phyloP scores from a whole-genome alignment of 2,888 invertebrate genomes.

The Cheilosia pagana region DNA sequence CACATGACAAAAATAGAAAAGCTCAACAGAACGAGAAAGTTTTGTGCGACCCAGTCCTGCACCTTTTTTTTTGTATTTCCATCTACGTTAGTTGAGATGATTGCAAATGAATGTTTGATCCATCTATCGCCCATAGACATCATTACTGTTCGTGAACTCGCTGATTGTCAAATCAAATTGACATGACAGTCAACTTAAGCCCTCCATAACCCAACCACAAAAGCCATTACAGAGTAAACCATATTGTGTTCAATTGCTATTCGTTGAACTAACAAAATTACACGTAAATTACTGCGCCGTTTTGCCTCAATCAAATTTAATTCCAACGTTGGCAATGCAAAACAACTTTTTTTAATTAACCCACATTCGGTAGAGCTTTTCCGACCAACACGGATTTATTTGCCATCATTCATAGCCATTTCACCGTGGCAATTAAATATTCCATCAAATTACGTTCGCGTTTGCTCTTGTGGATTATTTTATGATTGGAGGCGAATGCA shows the following conservation, averaged over 20 bases:
- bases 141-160: no score
- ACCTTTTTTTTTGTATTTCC: no score
- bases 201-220: no score
- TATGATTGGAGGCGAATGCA: slow-evolving; percentile 23
- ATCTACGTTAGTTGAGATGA: no score
- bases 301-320: not conserved
- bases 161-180: no score
- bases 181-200: no score
- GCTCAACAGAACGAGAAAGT: no score
- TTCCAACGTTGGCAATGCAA: not conserved
- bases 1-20: no score
- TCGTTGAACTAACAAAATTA: not conserved
- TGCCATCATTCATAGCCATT: not conserved
- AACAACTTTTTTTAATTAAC: not conserved
- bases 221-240: no score
- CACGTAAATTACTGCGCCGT: not conserved
- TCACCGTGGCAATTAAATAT: slow-evolving; percentile 24
- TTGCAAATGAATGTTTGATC: no score
- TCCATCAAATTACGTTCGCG: slow-evolving; percentile 44
- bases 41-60: no score
- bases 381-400: not conserved
- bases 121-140: no score
- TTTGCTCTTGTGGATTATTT: slow-evolving; percentile 38
- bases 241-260: not conserved
- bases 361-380: not conserved